Evolutionary conservation across 2,113 vertebrate species (phyloP), one percentile per base, ranked within the genome.

Genomic region (Nymphicus hollandicus): DNA sequence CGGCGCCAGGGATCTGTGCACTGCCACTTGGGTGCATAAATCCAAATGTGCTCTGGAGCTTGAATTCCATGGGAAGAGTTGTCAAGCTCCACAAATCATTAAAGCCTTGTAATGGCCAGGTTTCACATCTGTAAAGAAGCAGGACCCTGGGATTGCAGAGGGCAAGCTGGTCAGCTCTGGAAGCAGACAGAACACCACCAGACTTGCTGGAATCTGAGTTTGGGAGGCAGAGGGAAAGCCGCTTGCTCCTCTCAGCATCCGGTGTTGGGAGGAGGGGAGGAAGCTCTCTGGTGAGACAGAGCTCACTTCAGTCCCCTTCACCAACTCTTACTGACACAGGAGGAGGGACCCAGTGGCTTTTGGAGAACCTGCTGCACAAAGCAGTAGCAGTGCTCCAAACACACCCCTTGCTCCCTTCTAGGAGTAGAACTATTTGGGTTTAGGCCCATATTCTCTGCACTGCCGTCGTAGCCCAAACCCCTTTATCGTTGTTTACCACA

Each of bases 381-480:
- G 55, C 61, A 76, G 61, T 19, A 43, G 31, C 81, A 81, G 53
- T 7, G 68, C 49, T 68, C 66, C 82, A 17, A 1, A 56, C 24
- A 6, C 23, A 63, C 29, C 60, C 27, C 15, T 61, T 49, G 35
- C 50, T 41, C 31, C 44, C 18, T 49, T 60, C 16, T 17, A 37
- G 71, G 37, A 22, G 28, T 10, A 15, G 20, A 85, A 49, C 28
- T 56, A 7, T n/a, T n/a, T 29, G 4, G 23, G 5, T 28, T 28
- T 27, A 35, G 50, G 16, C 18, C 27, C 19, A 0, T 31, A 1
- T 37, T 2, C 33, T 46, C 28, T 50, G 28, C 7, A 2, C 29
- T 39, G n/a, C 11, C 35, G 8, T 3, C 29, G 50, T 6, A 73
- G 63, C 71, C 66, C 33, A 28, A 0, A 19, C 6, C 3, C 14